phyloP scores from a whole-genome alignment of 2,888 invertebrate species.

The Pristionchus exspectatus region DNA sequence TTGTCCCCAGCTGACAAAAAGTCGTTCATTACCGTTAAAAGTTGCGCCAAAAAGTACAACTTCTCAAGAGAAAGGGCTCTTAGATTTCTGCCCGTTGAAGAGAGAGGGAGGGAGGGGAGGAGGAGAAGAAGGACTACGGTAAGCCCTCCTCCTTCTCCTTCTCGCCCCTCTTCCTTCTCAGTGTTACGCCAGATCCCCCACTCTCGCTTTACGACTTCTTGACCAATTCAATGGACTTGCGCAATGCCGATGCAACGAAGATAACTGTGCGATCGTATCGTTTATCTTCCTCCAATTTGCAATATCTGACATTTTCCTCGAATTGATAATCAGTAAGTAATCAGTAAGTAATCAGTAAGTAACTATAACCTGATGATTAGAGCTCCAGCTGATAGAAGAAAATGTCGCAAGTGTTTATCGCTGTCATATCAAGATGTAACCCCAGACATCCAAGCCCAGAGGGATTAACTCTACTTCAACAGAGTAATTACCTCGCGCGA shows the following conservation, averaged over 20 bases:
- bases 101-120: background rate
- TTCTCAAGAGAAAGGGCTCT: too few species aligned
- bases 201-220: conserved; percentile 28
- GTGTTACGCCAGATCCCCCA: background rate
- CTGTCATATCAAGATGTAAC: background rate
- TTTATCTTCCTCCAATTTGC: background rate
- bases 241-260: background rate
- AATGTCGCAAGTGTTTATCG: background rate
- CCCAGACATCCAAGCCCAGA: background rate
- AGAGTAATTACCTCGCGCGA: conserved; percentile 7
- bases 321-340: too few species aligned
- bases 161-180: background rate
- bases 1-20: too few species aligned
- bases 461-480: background rate
- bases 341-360: too few species aligned
- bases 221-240: background rate
- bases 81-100: background rate
- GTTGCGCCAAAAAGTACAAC: too few species aligned
- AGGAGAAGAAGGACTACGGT: conserved; percentile 2
- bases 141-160: background rate
- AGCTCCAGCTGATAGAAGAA: too few species aligned
- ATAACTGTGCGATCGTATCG: background rate
- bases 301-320: too few species aligned
- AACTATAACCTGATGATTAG: too few species aligned
- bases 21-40: background rate